A percentile compares a stretch with the other conserved stretches of the same genome.
phyloP scores from a whole-genome alignment of 35 echinoderm and acorn worm species.

The Chiridota heheva region DNA sequence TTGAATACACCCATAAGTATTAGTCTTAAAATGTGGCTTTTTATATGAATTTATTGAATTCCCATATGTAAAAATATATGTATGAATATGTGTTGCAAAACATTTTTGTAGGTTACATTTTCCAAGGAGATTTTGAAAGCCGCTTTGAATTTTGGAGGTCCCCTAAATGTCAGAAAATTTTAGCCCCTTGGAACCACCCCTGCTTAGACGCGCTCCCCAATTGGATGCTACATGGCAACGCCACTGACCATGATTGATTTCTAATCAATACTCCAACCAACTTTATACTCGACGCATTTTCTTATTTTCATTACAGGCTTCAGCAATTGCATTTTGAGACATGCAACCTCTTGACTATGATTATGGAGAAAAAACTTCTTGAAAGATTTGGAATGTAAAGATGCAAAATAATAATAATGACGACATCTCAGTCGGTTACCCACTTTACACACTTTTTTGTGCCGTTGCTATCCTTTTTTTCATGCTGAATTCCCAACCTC shows the following conservation, averaged over 20 bases:
- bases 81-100: too few relatives aligned
- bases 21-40: too few relatives aligned
- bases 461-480: too few relatives aligned
- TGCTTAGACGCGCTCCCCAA: neutral
- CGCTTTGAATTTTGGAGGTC: neutral
- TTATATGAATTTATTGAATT: too few relatives aligned
- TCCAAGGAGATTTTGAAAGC: too few relatives aligned
- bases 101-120: too few relatives aligned
- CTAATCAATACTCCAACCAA: neutral
- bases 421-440: too few relatives aligned
- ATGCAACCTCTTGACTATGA: constrained; percentile 71
- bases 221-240: neutral
- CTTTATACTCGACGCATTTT: neutral
- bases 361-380: constrained; percentile 82
- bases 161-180: neutral
- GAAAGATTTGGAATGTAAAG: constrained; percentile 85
- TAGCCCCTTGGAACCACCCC: neutral
- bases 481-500: too few relatives aligned
- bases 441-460: too few relatives aligned
- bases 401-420: too few relatives aligned
- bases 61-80: too few relatives aligned
- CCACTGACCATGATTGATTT: neutral
- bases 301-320: constrained; percentile 37
- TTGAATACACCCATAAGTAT: too few relatives aligned
- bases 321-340: constrained; percentile 97